These are phyloP conservation scores for Philhelius pedissequus DNA, from an alignment of 2,888 invertebrate genomes.

Conservation along the genomic window DNA sequence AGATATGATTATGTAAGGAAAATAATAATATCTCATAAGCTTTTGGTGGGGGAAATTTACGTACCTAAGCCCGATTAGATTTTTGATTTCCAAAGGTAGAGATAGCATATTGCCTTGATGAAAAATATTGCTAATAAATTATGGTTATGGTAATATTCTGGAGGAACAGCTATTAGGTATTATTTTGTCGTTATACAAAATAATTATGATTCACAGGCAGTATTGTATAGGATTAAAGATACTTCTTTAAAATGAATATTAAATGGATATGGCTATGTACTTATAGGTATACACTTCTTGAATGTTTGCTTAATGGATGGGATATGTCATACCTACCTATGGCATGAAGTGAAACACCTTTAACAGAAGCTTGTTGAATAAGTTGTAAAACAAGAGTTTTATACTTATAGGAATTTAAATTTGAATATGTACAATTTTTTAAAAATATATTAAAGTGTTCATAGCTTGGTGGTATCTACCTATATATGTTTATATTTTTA, in stretches of 20 bases:
- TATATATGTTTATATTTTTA: too few species aligned
- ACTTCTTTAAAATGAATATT: slow-evolving; percentile 13
- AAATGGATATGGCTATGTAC: too few species aligned
- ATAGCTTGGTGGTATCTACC: too few species aligned
- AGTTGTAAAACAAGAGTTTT: neutral
- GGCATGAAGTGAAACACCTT: slow-evolving; percentile 32
- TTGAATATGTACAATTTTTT: too few species aligned
- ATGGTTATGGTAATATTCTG: slow-evolving; percentile 48
- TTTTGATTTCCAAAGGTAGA: neutral
- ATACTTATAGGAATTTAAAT: slow-evolving; percentile 2
- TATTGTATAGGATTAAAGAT: neutral
- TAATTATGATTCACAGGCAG: slow-evolving; percentile 43
- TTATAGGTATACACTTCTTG: too few species aligned
- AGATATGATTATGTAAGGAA: slow-evolving; percentile 25
- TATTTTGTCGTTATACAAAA: slow-evolving; percentile 12
- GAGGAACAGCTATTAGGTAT: slow-evolving; percentile 30
- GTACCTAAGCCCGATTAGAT: slow-evolving; percentile 9
- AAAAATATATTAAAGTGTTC: neutral
- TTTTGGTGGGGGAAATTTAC: neutral
- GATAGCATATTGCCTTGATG: neutral
- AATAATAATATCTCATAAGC: neutral
- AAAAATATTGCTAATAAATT: slow-evolving; percentile 61
- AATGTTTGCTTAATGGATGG: slow-evolving; percentile 28
- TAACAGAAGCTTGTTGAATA: slow-evolving; percentile 17
- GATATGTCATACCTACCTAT: slow-evolving; percentile 55